These are phyloP conservation scores for Leuciscus idus DNA, from an alignment of 2,113 vertebrate genomes.

Conservation along the genomic window DNA sequence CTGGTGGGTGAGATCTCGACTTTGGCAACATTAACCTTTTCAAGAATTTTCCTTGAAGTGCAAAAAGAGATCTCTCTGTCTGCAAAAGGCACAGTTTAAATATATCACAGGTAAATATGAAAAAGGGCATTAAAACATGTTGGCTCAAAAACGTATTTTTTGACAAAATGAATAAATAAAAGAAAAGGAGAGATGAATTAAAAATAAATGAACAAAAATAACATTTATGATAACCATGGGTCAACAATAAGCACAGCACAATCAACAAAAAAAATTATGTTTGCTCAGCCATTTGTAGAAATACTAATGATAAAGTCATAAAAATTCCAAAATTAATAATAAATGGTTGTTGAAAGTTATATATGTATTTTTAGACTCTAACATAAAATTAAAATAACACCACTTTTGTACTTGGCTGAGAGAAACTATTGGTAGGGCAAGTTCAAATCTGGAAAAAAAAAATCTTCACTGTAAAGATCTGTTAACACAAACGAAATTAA, in stretches of 20 bases:
- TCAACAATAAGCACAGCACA: not conserved
- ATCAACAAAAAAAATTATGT: not conserved
- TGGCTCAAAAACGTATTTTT: not conserved
- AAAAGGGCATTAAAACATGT: not conserved
- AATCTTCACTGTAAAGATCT: not conserved
- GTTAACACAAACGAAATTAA: not conserved
- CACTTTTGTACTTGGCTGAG: not conserved
- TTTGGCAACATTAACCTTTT: slow-evolving; percentile 39
- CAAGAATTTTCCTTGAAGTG: not conserved
- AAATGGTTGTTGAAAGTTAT: no score
- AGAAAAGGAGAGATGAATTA: not conserved
- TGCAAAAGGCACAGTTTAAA: slow-evolving; percentile 7
- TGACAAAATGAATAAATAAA: not conserved
- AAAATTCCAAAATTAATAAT: no score
- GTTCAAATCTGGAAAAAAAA: not conserved
- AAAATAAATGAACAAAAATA: not conserved
- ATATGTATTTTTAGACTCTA: no score
- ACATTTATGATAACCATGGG: not conserved
- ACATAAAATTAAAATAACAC: no score
- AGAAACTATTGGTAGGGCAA: not conserved
- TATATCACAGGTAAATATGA: not conserved
- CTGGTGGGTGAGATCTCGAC: slow-evolving; percentile 40
- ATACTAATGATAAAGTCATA: not conserved
- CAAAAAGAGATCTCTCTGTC: slow-evolving; percentile 8
- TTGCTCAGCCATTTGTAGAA: not conserved